Base-by-base conservation (phyloP, 2,797 vertebrate species). In the Pyrocephalus nanus region DNA sequence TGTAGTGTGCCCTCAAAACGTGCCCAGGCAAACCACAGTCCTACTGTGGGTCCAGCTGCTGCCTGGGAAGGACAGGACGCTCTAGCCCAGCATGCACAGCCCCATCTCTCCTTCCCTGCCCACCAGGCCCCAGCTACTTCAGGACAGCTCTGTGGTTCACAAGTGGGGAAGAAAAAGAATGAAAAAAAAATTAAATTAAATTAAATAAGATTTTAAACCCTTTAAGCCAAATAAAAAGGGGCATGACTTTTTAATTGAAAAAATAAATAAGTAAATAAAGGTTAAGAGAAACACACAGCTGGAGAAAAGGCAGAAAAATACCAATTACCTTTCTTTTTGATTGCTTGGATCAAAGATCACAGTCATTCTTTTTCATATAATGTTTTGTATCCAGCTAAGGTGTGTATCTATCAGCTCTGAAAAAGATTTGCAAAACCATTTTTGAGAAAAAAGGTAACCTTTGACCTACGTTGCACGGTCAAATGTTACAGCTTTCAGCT, bases 311-410 rank as follows among this genome's bases (percentile, higher is more conserved):
- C 96, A 98, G 97, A 97, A 98, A 95, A 97, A 97, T 97, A 92
- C 96, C 90, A 88, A 97, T 98, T 98, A 98, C 98, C 98, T 98
- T 98, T 97, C 82, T 97, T 97, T 98, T 96, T 98, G 98, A 98
- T 98, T 98, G 97, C 98, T 98, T 82, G 98, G 97, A 97, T 98
- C 98, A 98, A 98, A 98, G 98, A 98, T 97, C 98, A 98, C 97
- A 98, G 98, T 97, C 98, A 97, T 97, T 98, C 97, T 98, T 98
- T 97, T 97, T 98, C 98, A 98, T 98, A 98, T 98, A 97, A 98
- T 98, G 98, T 98, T 98, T 98, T 98, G 98, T 98, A 98, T 98
- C 98, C 98, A 98, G 98, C 98, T 98, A 98, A 98, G 98, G 97
- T 98, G 98, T 98, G 98, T 98, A 97, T 98, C 98, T 98, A 98